These are phyloP conservation scores for Scaptomyza montana DNA, from an alignment of 1,140 invertebrate genomes.

Conservation along the genomic window DNA sequence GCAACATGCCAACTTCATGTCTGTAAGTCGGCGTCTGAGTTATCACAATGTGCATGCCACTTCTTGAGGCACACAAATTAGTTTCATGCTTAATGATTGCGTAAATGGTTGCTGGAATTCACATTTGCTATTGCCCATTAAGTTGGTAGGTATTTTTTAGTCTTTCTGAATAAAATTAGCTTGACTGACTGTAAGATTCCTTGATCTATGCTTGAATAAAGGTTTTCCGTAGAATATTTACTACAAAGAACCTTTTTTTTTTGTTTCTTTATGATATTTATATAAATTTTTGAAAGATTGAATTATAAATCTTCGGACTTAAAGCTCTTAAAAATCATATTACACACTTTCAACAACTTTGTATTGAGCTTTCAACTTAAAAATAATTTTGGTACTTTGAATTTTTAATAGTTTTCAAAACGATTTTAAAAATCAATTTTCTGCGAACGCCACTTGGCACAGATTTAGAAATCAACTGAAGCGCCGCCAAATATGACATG, in stretches of 20 bases:
- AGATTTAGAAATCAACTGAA: slow-evolving; percentile 79
- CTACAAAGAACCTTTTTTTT: too few relatives aligned
- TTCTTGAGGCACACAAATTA: slow-evolving; percentile 74
- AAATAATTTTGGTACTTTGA: slow-evolving; percentile 14
- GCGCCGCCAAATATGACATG: slow-evolving; percentile 74
- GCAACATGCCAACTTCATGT: slow-evolving; percentile 67
- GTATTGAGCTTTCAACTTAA: slow-evolving; percentile 10
- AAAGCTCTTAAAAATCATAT: too few relatives aligned
- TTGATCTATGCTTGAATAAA: background rate
- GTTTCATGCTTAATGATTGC: slow-evolving; percentile 79
- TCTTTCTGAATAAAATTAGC: background rate
- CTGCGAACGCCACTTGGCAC: slow-evolving; percentile 78
- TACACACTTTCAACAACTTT: slow-evolving; percentile 26
- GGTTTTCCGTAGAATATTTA: too few relatives aligned
- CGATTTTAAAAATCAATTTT: slow-evolving; percentile 79
- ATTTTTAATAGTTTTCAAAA: slow-evolving; percentile 74
- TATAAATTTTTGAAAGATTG: too few relatives aligned
- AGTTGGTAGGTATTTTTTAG: slow-evolving; percentile 35
- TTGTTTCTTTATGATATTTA: too few relatives aligned
- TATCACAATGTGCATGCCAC: slow-evolving; percentile 47
- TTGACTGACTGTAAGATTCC: background rate
- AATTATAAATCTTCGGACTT: too few relatives aligned
- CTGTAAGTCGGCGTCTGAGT: slow-evolving; percentile 8
- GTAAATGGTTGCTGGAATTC: slow-evolving; percentile 79
- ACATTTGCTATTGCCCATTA: slow-evolving; percentile 69